A percentile compares a stretch with the other conserved stretches of the same genome.
Evolutionary conservation across 2,797 vertebrate genomes (phyloP).

Genomic region (Ctenopoma multispine): DNA sequence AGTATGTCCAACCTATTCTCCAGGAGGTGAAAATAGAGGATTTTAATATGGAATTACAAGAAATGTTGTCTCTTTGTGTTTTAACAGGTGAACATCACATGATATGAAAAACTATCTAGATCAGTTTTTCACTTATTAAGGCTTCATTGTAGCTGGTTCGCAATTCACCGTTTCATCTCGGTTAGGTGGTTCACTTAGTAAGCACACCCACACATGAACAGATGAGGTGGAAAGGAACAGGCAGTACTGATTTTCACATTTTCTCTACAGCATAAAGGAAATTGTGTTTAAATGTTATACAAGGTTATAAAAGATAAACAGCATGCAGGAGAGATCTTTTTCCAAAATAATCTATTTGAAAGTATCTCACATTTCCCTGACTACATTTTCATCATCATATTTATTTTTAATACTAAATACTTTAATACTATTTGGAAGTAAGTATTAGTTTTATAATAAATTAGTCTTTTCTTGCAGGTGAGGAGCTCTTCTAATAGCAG

Average conservation of each 20-base stretch:
- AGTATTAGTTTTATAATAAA: constrained; percentile 33
- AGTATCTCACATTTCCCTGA: too few relatives aligned
- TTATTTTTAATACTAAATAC: constrained; percentile 4
- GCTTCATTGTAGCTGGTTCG: constrained; percentile 9
- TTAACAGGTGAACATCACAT: neutral
- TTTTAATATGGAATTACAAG: neutral
- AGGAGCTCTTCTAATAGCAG: constrained; percentile 30
- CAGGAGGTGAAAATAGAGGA: too few relatives aligned
- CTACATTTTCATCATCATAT: constrained; percentile 34
- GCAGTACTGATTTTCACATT: constrained; percentile 35
- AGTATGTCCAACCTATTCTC: too few relatives aligned
- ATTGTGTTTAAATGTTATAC: constrained; percentile 44
- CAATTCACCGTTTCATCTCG: constrained; percentile 28
- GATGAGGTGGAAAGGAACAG: constrained; percentile 32
- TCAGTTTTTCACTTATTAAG: constrained; percentile 13
- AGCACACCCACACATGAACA: constrained; percentile 53
- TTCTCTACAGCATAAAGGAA: constrained; percentile 37
- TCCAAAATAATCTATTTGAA: too few relatives aligned
- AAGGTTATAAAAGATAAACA: constrained; percentile 19
- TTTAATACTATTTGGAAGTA: constrained; percentile 13
- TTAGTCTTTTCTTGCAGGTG: constrained; percentile 12
- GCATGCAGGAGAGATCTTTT: constrained; percentile 19
- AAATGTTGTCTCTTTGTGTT: neutral
- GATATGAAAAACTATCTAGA: neutral
- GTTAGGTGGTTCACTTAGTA: constrained; percentile 28